A percentile compares a stretch with the other conserved stretches of the same genome.
These are phyloP conservation scores for Dexiosoma caninum DNA, from an alignment of 2,888 invertebrate genomes.

Conservation along the genomic window DNA sequence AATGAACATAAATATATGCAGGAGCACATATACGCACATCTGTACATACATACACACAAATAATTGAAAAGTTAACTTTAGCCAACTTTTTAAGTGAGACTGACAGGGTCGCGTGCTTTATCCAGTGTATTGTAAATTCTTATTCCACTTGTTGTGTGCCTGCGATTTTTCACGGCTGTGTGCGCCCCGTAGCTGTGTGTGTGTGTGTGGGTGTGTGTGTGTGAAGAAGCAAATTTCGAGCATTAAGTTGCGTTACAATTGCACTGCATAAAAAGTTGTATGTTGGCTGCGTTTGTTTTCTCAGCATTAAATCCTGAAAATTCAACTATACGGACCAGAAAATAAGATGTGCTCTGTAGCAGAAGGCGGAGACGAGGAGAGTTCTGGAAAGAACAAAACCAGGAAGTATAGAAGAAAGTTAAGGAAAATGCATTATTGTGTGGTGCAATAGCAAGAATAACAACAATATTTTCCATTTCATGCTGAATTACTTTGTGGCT, in stretches of 20 bases:
- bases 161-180: too few relatives aligned
- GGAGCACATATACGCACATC: too few relatives aligned
- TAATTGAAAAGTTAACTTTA: constrained; percentile 61
- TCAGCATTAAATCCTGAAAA: constrained; percentile 40
- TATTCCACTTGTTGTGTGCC: constrained; percentile 23
- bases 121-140: constrained; percentile 37
- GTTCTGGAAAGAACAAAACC: not conserved
- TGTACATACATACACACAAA: constrained; percentile 36
- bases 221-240: constrained; percentile 28
- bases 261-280: constrained; percentile 45
- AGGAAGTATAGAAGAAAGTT: constrained; percentile 23
- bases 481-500: constrained; percentile 73
- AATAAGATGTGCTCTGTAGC: not conserved
- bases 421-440: constrained; percentile 47
- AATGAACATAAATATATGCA: not conserved
- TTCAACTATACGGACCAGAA: constrained; percentile 3
- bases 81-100: constrained; percentile 61
- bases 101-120: constrained; percentile 60
- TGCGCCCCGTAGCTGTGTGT: not conserved
- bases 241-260: constrained; percentile 46
- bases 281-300: constrained; percentile 35
- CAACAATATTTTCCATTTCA: constrained; percentile 72
- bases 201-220: not conserved
- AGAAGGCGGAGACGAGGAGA: not conserved
- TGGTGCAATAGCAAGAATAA: constrained; percentile 9